Conservation (phyloP, 1,140 invertebrate species). For the Platorchestia sp. region DNA sequence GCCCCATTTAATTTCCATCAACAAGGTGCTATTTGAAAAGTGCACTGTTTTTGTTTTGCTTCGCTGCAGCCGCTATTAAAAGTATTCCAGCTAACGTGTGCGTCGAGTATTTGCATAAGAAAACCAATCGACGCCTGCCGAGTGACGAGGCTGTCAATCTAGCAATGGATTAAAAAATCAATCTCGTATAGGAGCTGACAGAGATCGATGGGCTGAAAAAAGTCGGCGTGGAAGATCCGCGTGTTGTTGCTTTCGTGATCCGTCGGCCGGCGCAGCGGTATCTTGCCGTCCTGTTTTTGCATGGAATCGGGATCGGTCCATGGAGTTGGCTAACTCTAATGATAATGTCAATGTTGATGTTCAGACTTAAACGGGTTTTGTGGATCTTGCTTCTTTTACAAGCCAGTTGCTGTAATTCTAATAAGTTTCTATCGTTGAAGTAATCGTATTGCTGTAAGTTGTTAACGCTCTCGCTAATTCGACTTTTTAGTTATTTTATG, state of each 20-base stretch:
- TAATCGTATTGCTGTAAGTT: background rate
- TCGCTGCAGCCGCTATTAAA: background rate
- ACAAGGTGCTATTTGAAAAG: background rate
- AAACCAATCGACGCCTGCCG: background rate
- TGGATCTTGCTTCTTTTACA: background rate
- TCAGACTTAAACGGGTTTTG: background rate
- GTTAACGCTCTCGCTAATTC: background rate
- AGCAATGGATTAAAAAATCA: constrained; percentile 15
- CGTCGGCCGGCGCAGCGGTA: background rate
- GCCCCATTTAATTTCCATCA: background rate
- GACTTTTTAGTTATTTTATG: background rate
- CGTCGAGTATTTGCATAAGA: background rate
- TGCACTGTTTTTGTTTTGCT: background rate
- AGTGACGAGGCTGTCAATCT: constrained; percentile 43
- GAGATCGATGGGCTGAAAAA: background rate
- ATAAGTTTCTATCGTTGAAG: background rate
- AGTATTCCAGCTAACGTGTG: background rate
- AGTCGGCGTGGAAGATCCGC: background rate
- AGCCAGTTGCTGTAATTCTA: background rate
- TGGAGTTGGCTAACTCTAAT: background rate
- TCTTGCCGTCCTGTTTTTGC: background rate
- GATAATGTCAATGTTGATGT: background rate
- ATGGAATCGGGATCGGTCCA: background rate
- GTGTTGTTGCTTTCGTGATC: background rate
- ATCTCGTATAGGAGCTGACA: background rate